Base-by-base conservation (phyloP, 2,113 vertebrate species). In the Anhinga anhinga region DNA sequence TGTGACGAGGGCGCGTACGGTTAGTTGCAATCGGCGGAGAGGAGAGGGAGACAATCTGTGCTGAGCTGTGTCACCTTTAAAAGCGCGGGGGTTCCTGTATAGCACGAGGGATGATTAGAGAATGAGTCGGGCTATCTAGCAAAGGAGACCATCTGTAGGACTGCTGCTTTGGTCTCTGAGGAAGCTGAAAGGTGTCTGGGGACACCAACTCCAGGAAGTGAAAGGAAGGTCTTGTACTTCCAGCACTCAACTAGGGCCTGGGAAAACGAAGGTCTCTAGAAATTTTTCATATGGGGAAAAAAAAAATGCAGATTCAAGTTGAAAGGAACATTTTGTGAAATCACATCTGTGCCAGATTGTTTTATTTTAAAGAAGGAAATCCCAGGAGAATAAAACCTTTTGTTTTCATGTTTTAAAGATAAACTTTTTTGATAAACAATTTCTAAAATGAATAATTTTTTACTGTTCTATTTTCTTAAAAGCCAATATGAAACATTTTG, bases 41-140 rank as follows among this genome's bases (percentile, higher is more conserved):
- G 86, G 62, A 86, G 85, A 82, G 52, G 6, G 13, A 93, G 79
- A 86, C 96, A 95, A 70, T 95, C 93, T 96, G 88, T 96, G 89
- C 94, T 42, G 63, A 70, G 95, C 86, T 94, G 71, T 83, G 95
- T 92, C 92, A 90, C 95, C 92, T 92, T 70, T 44, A 65, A 53
- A 65, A 92, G 85, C 50, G 29, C 2, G 79, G 82, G 91, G 93
- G 93, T 10, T 95, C 86, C 86, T 73, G 58, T 55, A 2, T 47
- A 36, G 88, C 88, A 32, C 2, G 25, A 36, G 79, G 42, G 25
- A 70, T 91, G 93, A 91, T 66, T 70, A 38, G 59, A 59, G 72
- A 29, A 50, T 86, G 93, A 95, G 80, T 42, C 8, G 93, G 93
- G 79, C 88, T 82, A 4, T 77, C 85, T 36, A 2, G 91, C 1